Percentiles rank a stretch among this genome's conserved stretches.
Conservation (phyloP, 2,888 invertebrate species). For the Cephus nigrinus region DNA sequence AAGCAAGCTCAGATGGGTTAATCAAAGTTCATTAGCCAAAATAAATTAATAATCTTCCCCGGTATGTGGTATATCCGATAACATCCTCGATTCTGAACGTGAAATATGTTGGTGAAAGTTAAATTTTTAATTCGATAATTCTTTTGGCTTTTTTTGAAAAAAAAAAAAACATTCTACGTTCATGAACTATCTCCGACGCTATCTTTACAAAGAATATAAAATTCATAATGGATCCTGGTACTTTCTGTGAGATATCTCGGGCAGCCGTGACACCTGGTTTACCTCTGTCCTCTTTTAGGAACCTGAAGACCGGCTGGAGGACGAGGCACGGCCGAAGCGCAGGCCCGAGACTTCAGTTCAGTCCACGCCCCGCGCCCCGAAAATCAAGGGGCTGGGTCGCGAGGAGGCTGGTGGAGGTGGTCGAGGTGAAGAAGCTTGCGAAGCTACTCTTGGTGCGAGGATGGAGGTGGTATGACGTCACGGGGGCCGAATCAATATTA, state of each 20-base stretch:
- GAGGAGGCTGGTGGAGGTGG: not conserved
- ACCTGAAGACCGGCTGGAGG: not conserved
- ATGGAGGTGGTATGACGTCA: conserved; percentile 44
- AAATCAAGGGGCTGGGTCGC: conserved; percentile 36
- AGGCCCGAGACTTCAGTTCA: conserved; percentile 46
- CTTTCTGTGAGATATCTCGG: not conserved
- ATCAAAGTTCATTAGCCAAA: not conserved
- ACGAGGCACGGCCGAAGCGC: conserved; percentile 37
- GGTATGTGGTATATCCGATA: not conserved
- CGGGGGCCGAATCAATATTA: conserved; percentile 58
- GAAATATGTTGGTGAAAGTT: not conserved
- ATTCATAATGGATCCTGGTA: not conserved
- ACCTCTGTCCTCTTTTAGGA: not conserved
- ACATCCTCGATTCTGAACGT: not conserved
- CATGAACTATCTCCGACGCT: not conserved
- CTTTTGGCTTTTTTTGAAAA: no score
- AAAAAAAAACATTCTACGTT: no score
- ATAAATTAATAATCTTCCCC: not conserved
- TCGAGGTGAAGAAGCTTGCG: not conserved
- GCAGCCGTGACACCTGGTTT: not conserved
- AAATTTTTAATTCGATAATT: not conserved
- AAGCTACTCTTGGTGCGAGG: conserved; percentile 33
- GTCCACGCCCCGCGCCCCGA: conserved; percentile 54
- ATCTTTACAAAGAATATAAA: not conserved
- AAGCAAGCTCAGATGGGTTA: not conserved